These are phyloP conservation scores for Zaprionus davidi DNA, from an alignment of 1,140 invertebrate genomes.

Conservation along the genomic window DNA sequence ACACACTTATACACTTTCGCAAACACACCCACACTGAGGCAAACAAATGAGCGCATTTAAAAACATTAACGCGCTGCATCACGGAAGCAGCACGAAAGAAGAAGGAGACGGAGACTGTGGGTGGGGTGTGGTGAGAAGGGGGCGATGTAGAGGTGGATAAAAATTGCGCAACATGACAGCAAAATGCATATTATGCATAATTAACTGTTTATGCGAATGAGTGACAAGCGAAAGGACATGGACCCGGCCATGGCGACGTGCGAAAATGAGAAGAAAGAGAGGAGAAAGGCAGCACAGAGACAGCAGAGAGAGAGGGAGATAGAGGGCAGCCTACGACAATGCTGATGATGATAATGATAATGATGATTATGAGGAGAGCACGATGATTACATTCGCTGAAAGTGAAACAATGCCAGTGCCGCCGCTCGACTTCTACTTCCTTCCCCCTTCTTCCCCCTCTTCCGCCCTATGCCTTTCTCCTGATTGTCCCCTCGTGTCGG, in stretches of 20 bases:
- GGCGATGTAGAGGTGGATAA: slow-evolving; percentile 35
- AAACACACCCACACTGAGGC: not conserved
- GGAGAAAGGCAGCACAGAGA: not conserved
- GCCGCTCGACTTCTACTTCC: not conserved
- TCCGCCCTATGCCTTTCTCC: slow-evolving; percentile 9
- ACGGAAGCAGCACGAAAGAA: slow-evolving; percentile 33
- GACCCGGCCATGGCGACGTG: slow-evolving; percentile 39
- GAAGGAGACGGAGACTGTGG: slow-evolving; percentile 4
- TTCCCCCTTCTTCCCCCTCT: not conserved
- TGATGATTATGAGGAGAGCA: slow-evolving; percentile 35
- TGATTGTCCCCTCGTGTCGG: slow-evolving; percentile 32
- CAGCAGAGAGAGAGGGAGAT: not conserved
- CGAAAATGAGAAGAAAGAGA: slow-evolving; percentile 14
- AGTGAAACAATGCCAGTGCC: slow-evolving; percentile 68
- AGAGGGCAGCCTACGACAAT: slow-evolving; percentile 49
- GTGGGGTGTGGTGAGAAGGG: not conserved
- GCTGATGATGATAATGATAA: slow-evolving; percentile 53
- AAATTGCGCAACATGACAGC: slow-evolving; percentile 80
- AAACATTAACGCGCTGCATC: slow-evolving; percentile 64
- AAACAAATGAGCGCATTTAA: slow-evolving; percentile 72
- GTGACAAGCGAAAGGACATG: slow-evolving; percentile 78
- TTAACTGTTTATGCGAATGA: slow-evolving; percentile 83
- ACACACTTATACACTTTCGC: slow-evolving; percentile 1
- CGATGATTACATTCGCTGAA: slow-evolving; percentile 70
- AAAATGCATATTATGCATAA: slow-evolving; percentile 83